phyloP scores from a whole-genome alignment of 1,140 invertebrate species.

The Diorhabda carinulata region DNA sequence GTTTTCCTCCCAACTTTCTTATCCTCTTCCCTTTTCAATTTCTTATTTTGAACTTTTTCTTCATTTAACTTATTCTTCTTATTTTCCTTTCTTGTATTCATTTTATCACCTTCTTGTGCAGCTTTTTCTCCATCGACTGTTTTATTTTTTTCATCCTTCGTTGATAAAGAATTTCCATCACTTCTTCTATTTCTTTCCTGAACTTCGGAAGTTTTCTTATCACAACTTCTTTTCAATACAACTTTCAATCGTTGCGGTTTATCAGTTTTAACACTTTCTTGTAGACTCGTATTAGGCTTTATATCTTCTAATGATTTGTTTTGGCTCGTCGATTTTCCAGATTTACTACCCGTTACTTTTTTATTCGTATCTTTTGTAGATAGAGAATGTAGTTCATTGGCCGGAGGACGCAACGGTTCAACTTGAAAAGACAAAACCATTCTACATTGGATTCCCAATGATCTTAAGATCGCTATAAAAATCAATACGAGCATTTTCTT shows the following conservation, averaged over 20 bases:
- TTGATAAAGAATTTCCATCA: no score
- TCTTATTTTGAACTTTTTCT: no score
- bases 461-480: slow-evolving; percentile 70
- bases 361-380: slow-evolving; percentile 22
- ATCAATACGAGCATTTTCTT: slow-evolving; percentile 69
- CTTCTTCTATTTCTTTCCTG: no score
- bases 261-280: no score
- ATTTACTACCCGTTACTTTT: slow-evolving; percentile 19
- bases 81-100: slow-evolving; percentile 4
- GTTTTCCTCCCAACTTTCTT: no score
- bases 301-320: no score
- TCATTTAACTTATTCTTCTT: neutral
- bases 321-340: neutral
- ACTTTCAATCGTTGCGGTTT: no score
- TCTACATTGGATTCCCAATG: slow-evolving; percentile 75
- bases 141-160: no score
- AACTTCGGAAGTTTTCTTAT: no score
- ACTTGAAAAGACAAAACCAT: slow-evolving; percentile 68
- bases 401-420: slow-evolving; percentile 58
- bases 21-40: no score
- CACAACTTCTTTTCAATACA: no score
- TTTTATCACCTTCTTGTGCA: neutral
- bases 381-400: slow-evolving; percentile 56
- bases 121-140: neutral
- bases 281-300: no score